phyloP scores from a whole-genome alignment of 1,140 invertebrate species.

The Calosoma granatense region DNA sequence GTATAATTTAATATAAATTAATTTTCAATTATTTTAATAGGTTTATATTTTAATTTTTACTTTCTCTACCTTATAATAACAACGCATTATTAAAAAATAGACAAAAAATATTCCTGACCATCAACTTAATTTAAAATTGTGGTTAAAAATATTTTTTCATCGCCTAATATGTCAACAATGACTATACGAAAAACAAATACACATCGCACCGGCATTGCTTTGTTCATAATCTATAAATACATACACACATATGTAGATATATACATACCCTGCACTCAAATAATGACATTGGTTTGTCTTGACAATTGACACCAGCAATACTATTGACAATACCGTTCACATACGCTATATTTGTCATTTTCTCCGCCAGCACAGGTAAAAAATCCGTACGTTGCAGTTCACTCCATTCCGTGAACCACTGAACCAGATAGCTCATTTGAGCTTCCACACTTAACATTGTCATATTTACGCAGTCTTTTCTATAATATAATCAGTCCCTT shows the following conservation, averaged over 20 bases:
- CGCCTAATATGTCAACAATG: too few species aligned
- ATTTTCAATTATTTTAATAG: constrained; percentile 1
- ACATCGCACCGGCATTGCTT: too few species aligned
- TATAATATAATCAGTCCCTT: not conserved
- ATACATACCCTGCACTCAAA: constrained; percentile 75
- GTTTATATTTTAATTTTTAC: not conserved
- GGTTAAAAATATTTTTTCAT: too few species aligned
- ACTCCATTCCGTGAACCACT: constrained; percentile 86
- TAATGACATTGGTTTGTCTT: constrained; percentile 69
- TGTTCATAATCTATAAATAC: constrained; percentile 8
- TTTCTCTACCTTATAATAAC: too few species aligned
- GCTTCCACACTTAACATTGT: constrained; percentile 41
- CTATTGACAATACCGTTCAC: constrained; percentile 64
- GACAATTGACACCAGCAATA: constrained; percentile 53
- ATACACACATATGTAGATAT: too few species aligned
- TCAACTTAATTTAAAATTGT: too few species aligned
- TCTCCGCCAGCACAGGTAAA: constrained; percentile 62
- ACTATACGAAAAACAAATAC: too few species aligned
- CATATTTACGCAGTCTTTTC: constrained; percentile 19
- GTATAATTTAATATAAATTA: not conserved
- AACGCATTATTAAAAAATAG: too few species aligned
- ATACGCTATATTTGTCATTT: constrained; percentile 46
- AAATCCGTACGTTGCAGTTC: constrained; percentile 78
- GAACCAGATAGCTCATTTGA: constrained; percentile 65
- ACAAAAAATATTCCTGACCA: too few species aligned